phyloP scores from a whole-genome alignment of 2,797 vertebrate species.

The Periophthalmus magnuspinnatus region DNA sequence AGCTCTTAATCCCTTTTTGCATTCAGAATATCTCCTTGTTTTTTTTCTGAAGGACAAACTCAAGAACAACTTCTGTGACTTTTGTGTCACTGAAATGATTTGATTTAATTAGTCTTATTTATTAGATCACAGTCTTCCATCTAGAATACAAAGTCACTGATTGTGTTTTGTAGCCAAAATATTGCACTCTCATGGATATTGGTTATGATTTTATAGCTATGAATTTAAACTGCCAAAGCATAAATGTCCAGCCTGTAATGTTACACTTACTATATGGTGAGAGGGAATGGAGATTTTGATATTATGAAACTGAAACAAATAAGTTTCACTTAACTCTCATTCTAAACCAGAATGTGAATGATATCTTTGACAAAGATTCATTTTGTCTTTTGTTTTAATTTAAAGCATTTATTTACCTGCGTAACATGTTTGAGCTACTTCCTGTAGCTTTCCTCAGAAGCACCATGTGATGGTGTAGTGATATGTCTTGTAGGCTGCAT shows the following conservation, averaged over 20 bases:
- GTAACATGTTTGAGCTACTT: too few species aligned
- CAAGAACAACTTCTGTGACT: constrained; percentile 4
- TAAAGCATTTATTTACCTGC: too few species aligned
- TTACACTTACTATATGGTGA: background rate
- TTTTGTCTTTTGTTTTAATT: too few species aligned
- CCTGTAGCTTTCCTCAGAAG: too few species aligned
- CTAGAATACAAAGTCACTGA: background rate
- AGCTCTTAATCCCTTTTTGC: background rate
- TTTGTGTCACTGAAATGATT: constrained; percentile 1
- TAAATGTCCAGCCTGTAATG: background rate
- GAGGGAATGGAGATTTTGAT: background rate
- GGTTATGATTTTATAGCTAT: background rate
- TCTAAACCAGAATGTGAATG: background rate
- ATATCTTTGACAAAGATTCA: too few species aligned
- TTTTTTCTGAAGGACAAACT: constrained; percentile 6
- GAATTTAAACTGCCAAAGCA: background rate
- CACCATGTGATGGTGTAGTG: too few species aligned
- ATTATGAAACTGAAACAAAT: too few species aligned
- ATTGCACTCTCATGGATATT: background rate
- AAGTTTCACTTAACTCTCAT: background rate
- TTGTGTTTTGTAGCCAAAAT: background rate
- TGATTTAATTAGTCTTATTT: background rate
- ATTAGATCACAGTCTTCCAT: background rate
- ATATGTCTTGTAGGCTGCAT: too few species aligned
- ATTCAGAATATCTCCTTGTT: background rate